These are phyloP conservation scores for Andricus grossulariae DNA, from an alignment of 1,140 invertebrate genomes.

Conservation along the genomic window DNA sequence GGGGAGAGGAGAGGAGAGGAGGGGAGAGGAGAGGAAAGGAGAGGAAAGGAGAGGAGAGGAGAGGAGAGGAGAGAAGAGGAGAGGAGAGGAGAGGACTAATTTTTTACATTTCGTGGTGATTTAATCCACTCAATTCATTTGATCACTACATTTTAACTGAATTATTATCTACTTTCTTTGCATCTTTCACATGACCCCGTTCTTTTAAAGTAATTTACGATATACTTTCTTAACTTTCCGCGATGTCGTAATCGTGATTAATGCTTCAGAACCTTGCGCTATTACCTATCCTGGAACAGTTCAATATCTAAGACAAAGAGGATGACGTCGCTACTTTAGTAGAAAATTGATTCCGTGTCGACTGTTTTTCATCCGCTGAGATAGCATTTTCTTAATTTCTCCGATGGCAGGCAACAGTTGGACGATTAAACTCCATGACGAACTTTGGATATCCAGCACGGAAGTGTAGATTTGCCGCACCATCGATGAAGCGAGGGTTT, in stretches of 20 bases:
- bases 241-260: not conserved
- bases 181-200: not conserved
- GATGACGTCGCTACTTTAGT: not conserved
- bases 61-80: no score
- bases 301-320: not conserved
- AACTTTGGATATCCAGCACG: not conserved
- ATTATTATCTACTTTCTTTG: no score
- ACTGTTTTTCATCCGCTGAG: not conserved
- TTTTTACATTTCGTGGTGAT: no score
- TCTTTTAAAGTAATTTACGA: not conserved
- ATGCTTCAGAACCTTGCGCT: not conserved
- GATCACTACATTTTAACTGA: no score
- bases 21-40: no score
- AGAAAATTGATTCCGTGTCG: not conserved
- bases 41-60: no score
- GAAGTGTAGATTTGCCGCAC: not conserved
- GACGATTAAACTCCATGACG: not conserved
- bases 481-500: not conserved
- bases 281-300: not conserved
- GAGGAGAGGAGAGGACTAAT: no score
- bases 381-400: not conserved
- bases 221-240: not conserved
- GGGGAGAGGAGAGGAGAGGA: no score
- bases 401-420: slow-evolving; percentile 1
- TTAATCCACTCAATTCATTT: no score